Base-by-base conservation (phyloP, 2,797 vertebrate species). In the Ispidina lecontei region DNA sequence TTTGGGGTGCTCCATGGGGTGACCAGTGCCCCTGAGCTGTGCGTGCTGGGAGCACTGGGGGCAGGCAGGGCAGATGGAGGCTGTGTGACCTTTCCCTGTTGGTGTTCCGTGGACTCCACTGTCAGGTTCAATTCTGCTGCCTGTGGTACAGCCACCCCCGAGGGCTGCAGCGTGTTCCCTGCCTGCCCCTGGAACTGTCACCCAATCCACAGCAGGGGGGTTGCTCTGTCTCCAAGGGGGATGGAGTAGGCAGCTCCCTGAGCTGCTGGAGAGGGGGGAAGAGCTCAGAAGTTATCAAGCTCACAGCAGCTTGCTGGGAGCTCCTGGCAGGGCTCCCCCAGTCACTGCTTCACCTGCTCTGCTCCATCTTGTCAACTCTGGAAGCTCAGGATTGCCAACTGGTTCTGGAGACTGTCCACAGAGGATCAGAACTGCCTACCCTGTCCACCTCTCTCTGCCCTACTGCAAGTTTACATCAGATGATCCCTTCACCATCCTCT, bases 311-410 rank as follows among this genome's bases (percentile, higher is more conserved):
- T 35, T 15, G 68, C 54, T 76, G 74, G 71, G 88, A 90, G 90
- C 95, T 86, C 33, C 92, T 92, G 83, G 73, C 77, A 73, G 70
- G 37, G 68, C 95, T 91, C 89, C 85, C 85, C 15, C 67, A 56
- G 80, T 15, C 0, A 4, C 85, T 90, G 90, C 83, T 84, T 8
- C 79, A 26, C 37, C 3, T 5, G 52, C 67, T 91, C 91, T 70
- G 37, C 83, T 88, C 13, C 0, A n/a, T 94, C 76, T 64, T 46
- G 26, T 88, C 91, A 93, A 0, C 62, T 25, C 41, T 29, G 62
- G 49, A n/a, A 10, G 68, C 68, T 67, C 26, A 0, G 31, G 23
- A 64, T 68, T 0, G 0, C 23, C 55, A 23, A 31, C 3, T 15
- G 67, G 78, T 7, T 44, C 10, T 7, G 33, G 73, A 62, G 69